These are phyloP conservation scores for Oreonectes daqikongensis DNA, from an alignment of 2,797 vertebrate species.

Conservation along the genomic window DNA sequence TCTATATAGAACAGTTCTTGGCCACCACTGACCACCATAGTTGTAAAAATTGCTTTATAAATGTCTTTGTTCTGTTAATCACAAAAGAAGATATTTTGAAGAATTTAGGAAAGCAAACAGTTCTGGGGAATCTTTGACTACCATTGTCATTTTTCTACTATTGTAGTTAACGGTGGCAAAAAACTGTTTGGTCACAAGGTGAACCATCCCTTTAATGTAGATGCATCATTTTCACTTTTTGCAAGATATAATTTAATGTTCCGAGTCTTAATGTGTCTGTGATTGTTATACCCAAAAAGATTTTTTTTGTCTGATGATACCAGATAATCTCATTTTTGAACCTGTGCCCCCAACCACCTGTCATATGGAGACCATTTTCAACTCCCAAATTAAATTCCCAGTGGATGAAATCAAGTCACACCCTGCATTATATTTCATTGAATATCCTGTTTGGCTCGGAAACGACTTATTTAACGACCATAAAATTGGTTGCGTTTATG, in stretches of 20 bases:
- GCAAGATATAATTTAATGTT: conserved; percentile 61
- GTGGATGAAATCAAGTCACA: background rate
- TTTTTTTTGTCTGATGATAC: background rate
- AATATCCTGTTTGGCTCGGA: background rate
- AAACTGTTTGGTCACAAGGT: too few species aligned
- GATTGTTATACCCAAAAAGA: background rate
- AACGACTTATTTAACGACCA: background rate
- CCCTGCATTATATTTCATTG: background rate
- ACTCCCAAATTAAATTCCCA: background rate
- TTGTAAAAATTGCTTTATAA: too few species aligned
- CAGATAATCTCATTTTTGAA: background rate
- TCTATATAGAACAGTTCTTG: too few species aligned
- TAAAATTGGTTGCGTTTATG: background rate
- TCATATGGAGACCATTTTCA: background rate
- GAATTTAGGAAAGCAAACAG: too few species aligned
- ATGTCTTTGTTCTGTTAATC: too few species aligned
- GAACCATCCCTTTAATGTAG: too few species aligned
- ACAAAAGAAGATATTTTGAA: too few species aligned
- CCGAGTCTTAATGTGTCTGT: background rate
- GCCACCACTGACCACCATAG: too few species aligned
- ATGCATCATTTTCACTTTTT: background rate
- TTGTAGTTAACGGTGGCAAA: too few species aligned
- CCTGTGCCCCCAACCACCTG: background rate
- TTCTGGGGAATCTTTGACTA: too few species aligned
- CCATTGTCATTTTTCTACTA: too few species aligned